Percentiles rank a stretch among this genome's conserved stretches.
Evolutionary conservation across 2,888 invertebrate species (phyloP).

Genomic region (Parnassius smintheus): DNA sequence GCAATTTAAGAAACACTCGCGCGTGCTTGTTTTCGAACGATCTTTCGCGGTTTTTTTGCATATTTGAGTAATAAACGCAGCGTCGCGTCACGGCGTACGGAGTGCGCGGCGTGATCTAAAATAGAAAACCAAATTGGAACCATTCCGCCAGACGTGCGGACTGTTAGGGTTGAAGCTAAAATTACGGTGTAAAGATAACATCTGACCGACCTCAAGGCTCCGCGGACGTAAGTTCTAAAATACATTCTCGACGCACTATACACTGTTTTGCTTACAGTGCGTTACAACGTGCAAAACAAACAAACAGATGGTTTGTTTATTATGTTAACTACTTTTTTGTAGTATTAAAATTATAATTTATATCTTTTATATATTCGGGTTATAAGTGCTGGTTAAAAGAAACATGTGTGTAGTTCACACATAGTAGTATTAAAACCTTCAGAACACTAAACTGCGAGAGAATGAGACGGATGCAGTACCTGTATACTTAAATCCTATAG

Average conservation of each 20-base stretch:
- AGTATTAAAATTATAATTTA: no score
- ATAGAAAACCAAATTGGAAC: conserved; percentile 23
- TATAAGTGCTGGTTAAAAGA: no score
- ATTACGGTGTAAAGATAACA: conserved; percentile 22
- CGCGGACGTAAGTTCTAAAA: conserved; percentile 5
- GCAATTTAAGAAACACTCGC: background rate
- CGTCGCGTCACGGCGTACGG: background rate
- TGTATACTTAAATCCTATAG: no score
- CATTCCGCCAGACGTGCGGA: conserved; percentile 11
- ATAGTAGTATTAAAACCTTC: no score
- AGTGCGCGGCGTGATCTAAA: conserved; percentile 12
- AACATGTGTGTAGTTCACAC: no score
- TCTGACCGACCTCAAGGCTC: conserved; percentile 22
- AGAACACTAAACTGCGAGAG: no score
- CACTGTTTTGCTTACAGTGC: conserved; percentile 5
- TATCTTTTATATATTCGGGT: background rate
- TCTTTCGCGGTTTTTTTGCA: conserved; percentile 7
- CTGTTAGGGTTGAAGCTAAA: conserved; percentile 21
- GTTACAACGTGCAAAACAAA: background rate
- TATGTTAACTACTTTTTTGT: no score
- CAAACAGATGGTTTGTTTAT: background rate
- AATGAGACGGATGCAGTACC: no score
- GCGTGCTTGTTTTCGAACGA: conserved; percentile 17
- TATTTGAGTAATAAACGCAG: background rate
- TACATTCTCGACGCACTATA: background rate